phyloP scores from a whole-genome alignment of 1,140 invertebrate genomes.

The Ceratosolen fusciceps region DNA sequence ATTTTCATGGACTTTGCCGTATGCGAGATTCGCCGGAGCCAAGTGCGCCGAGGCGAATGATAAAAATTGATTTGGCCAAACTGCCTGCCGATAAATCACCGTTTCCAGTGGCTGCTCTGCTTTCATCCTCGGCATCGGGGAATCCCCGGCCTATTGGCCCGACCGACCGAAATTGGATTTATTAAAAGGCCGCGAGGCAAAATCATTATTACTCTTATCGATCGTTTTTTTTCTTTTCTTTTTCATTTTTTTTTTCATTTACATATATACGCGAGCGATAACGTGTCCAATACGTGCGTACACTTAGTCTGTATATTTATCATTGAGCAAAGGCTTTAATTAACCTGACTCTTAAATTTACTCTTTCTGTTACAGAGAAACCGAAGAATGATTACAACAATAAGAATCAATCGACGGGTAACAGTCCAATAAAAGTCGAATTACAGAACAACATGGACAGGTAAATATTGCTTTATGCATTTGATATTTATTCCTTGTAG shows the following conservation, averaged over 20 bases:
- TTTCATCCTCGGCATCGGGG: background rate
- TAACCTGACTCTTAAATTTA: no score
- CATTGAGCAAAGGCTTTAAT: no score
- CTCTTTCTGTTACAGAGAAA: conserved; percentile 77
- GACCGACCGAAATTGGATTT: background rate
- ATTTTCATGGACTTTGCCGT: conserved; percentile 21
- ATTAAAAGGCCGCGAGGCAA: no score
- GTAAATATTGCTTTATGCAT: conserved; percentile 63
- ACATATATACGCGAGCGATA: no score
- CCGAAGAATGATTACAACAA: conserved; percentile 92
- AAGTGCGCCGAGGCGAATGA: conserved; percentile 6
- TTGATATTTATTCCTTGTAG: conserved; percentile 10
- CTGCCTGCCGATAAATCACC: conserved; percentile 4
- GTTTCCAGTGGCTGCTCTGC: background rate
- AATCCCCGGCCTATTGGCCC: no score
- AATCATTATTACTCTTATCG: no score
- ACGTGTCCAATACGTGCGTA: no score
- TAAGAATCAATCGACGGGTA: conserved; percentile 86
- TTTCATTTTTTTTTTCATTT: no score
- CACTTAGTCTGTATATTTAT: no score
- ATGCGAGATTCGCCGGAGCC: background rate
- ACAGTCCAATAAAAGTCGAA: conserved; percentile 82
- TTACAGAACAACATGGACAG: conserved; percentile 80
- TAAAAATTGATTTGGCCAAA: conserved; percentile 11
- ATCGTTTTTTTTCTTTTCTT: no score